Evolutionary conservation across 2,113 vertebrate genomes (phyloP).

Genomic region (Blennius ocellaris): DNA sequence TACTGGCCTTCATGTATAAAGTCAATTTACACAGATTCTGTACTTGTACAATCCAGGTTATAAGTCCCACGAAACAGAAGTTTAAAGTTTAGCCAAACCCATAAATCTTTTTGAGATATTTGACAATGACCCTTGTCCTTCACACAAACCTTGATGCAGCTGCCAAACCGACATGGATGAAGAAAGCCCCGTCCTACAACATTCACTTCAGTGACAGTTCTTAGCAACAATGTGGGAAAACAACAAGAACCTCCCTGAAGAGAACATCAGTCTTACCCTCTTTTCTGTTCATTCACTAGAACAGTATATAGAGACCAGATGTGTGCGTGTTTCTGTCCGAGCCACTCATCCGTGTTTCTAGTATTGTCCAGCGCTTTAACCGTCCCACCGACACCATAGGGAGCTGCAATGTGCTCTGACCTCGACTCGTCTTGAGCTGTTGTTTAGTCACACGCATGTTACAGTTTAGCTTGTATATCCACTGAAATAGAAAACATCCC

Average conservation of each 20-base stretch:
- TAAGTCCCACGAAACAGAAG: too few species aligned
- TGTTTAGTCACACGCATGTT: conserved; percentile 48
- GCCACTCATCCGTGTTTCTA: conserved; percentile 34
- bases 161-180: too few species aligned
- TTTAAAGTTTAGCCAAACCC: too few species aligned
- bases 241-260: conserved; percentile 52
- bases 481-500: conserved; percentile 37
- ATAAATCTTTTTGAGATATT: too few species aligned
- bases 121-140: too few species aligned
- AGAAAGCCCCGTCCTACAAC: too few species aligned
- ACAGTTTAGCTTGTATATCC: conserved; percentile 26
- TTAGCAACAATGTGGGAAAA: conserved; percentile 34
- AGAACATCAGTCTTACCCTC: conserved; percentile 47
- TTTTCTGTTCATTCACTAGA: conserved; percentile 64
- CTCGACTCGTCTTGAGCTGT: conserved; percentile 15
- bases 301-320: conserved; percentile 79
- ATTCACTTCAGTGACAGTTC: background rate
- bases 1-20: too few species aligned
- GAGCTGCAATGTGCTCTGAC: conserved; percentile 23
- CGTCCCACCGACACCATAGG: conserved; percentile 41
- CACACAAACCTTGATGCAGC: too few species aligned
- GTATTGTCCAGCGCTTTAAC: conserved; percentile 43
- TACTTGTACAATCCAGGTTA: too few species aligned
- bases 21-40: too few species aligned
- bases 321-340: conserved; percentile 58